phyloP scores from a whole-genome alignment of 2,888 invertebrate genomes.

The Eristalis intricaria region DNA sequence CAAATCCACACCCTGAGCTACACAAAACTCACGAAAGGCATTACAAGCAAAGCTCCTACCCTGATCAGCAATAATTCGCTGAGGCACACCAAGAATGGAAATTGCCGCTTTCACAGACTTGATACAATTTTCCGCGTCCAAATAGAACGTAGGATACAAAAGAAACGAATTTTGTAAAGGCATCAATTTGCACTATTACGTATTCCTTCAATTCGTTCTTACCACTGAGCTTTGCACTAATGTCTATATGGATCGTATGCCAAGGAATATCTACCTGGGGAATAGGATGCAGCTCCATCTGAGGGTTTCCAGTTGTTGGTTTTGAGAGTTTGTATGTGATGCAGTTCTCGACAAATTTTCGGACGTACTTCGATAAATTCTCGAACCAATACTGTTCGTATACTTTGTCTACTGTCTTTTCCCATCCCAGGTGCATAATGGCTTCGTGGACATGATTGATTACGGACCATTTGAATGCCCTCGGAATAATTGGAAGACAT shows the following conservation, averaged over 20 bases:
- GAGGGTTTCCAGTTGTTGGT: too few relatives aligned
- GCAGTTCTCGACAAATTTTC: constrained; percentile 30
- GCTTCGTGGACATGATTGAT: constrained; percentile 13
- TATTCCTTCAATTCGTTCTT: constrained; percentile 23
- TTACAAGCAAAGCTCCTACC: constrained; percentile 26
- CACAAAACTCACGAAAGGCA: constrained; percentile 48
- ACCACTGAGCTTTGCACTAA: constrained; percentile 27
- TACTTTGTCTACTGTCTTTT: not conserved
- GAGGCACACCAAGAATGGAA: not conserved
- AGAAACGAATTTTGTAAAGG: constrained; percentile 36
- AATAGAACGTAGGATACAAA: too few relatives aligned
- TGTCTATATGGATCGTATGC: constrained; percentile 29
- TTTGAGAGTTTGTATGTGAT: constrained; percentile 25
- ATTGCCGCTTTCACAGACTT: constrained; percentile 2
- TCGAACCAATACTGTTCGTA: too few relatives aligned
- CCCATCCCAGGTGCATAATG: constrained; percentile 32
- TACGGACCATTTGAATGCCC: constrained; percentile 27
- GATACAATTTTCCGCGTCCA: constrained; percentile 17
- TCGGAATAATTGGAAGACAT: constrained; percentile 21
- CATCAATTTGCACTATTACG: constrained; percentile 33
- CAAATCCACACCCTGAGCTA: not conserved
- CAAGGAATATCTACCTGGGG: constrained; percentile 17
- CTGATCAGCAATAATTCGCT: too few relatives aligned
- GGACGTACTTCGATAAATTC: not conserved
- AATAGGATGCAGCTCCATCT: too few relatives aligned